Conservation (phyloP, 2,888 invertebrate genomes). For the Anarsia innoxiella region DNA sequence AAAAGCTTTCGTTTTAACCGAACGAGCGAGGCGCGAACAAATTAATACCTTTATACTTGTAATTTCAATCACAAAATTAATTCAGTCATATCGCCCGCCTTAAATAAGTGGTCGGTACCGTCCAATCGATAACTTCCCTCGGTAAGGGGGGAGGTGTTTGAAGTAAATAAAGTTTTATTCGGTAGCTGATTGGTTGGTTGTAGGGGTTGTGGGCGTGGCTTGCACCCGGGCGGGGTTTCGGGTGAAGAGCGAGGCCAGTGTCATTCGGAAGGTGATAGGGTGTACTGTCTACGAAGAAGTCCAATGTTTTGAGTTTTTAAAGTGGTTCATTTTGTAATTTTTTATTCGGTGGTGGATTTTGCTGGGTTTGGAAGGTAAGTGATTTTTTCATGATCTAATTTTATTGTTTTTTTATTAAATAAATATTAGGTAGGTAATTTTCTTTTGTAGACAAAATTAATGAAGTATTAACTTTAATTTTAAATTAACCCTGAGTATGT, state of each 20-base stretch:
- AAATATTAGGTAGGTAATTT: no score
- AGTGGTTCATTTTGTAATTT: no score
- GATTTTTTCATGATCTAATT: no score
- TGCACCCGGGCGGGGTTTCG: conserved; percentile 1
- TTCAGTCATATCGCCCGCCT: conserved; percentile 57
- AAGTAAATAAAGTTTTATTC: conserved; percentile 70
- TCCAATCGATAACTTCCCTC: conserved; percentile 66
- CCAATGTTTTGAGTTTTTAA: no score
- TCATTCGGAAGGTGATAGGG: background rate
- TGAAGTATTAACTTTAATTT: no score
- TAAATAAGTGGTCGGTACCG: conserved; percentile 61
- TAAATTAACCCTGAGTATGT: no score
- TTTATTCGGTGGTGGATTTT: no score
- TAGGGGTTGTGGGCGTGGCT: background rate
- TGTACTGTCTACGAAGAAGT: no score
- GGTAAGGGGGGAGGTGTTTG: conserved; percentile 53
- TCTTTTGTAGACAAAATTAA: no score
- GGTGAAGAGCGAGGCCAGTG: conserved; percentile 1
- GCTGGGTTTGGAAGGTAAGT: no score
- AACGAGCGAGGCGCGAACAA: conserved; percentile 47
- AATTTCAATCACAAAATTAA: conserved; percentile 73
- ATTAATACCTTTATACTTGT: conserved; percentile 55
- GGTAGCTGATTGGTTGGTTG: conserved; percentile 38
- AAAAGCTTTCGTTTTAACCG: conserved; percentile 40
- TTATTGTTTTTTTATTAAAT: no score